Base-by-base conservation (phyloP, 2,888 invertebrate species). In the Mesoligia furuncula region DNA sequence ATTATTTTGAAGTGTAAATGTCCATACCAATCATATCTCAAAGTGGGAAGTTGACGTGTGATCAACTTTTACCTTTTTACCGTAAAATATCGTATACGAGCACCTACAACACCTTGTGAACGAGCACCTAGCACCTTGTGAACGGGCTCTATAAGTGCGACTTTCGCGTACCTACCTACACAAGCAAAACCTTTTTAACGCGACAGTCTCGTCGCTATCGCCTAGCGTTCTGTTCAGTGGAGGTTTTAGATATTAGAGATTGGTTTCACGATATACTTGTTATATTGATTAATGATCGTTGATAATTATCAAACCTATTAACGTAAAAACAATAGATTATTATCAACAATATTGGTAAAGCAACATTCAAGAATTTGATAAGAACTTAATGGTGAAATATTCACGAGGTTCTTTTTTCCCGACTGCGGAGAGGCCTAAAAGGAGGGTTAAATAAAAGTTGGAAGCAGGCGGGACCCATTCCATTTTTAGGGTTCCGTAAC, bases 261-360 rank as follows among this genome's bases (percentile, higher is more conserved):
- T 45, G 1, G 1, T 36, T 61, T 51, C 9, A 61, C 17, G 17
- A 76, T 75, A n/a, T n/a, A 65, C 45, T 45, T 70, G 65, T 64
- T 48, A 51, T 20, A 77, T 61, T 83, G 65, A 80, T 83, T 66
- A 77, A 39, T 36, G 83, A 48, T 77, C 7, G 20, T 65, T 57
- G 83, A 83, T 80, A 42, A 54, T 42, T 57, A 62, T 66, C 69
- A 27, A 48, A 67, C 17, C 39, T 57, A 70, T 77, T 78, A 83
- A 24, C 6, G 20, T 57, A 0, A 65, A 45, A 65, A 24, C 59
- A 45, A 66, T 57, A 62, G 83, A 83, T 80, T 48, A 7, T 9
- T 67, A 83, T 80, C 70, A 71, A 67, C 39, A 42, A 24, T 45
- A 54, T 11, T 11, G 54, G 0, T 2, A 27, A 51, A 39, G 15